phyloP scores from a whole-genome alignment of 2,797 vertebrate species.

The Champsocephalus gunnari region DNA sequence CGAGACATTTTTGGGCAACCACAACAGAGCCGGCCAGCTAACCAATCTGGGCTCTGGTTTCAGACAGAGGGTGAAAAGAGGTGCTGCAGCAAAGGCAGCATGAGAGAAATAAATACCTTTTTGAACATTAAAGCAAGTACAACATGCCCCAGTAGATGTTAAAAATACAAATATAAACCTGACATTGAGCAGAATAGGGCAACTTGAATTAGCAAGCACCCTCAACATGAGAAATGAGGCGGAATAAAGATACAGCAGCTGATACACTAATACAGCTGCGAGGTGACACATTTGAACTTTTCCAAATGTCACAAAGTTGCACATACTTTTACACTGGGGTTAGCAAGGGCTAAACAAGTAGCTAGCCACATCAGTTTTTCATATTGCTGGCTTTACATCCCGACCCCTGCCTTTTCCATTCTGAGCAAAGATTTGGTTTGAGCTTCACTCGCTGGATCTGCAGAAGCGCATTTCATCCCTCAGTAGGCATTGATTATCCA shows the following conservation, averaged over 20 bases:
- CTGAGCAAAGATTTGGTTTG: constrained; percentile 73
- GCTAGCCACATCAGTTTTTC: constrained; percentile 49
- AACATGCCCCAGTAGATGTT: too few species aligned
- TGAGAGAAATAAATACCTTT: too few species aligned
- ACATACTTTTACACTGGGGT: constrained; percentile 11
- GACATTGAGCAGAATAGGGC: too few species aligned
- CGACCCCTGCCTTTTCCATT: constrained; percentile 56
- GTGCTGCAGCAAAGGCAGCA: too few species aligned
- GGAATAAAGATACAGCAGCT: constrained; percentile 24
- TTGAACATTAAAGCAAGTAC: too few species aligned
- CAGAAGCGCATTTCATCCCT: constrained; percentile 84
- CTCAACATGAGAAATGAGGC: constrained; percentile 22
- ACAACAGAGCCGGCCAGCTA: too few species aligned
- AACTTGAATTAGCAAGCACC: not conserved
- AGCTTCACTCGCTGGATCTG: constrained; percentile 68
- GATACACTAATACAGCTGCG: constrained; percentile 18
- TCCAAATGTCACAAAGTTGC: constrained; percentile 23
- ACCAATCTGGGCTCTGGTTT: too few species aligned
- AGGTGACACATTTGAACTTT: constrained; percentile 36
- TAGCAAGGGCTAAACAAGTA: constrained; percentile 33
- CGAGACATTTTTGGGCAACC: too few species aligned
- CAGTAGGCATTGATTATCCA: constrained; percentile 84
- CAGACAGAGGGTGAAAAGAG: too few species aligned
- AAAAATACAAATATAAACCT: too few species aligned
- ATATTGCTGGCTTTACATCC: constrained; percentile 43